These are phyloP conservation scores for Lithophane semibrunnea DNA, from an alignment of 2,888 invertebrate genomes.

Conservation along the genomic window DNA sequence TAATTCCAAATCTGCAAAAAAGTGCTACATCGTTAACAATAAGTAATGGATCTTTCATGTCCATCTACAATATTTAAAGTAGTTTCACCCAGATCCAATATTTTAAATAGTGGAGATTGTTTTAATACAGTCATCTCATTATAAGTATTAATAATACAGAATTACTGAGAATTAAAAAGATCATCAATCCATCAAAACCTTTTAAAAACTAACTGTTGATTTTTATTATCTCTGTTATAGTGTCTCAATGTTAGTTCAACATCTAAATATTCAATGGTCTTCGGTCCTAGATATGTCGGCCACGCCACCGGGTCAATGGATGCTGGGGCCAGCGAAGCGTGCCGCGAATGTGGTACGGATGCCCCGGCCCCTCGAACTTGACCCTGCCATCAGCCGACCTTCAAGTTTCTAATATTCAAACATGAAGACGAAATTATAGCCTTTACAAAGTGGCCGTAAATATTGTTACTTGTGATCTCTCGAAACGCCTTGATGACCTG, in stretches of 20 bases:
- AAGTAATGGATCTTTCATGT: background rate
- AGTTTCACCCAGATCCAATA: slow-evolving; percentile 10
- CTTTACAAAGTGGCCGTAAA: slow-evolving; percentile 42
- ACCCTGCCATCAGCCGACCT: slow-evolving; percentile 65
- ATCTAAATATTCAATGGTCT: slow-evolving; percentile 17
- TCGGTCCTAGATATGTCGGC: slow-evolving; percentile 66
- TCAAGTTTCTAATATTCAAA: slow-evolving; percentile 60
- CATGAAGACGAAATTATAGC: slow-evolving; percentile 55
- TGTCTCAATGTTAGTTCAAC: background rate
- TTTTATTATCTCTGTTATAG: background rate
- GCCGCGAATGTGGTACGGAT: slow-evolving; percentile 71
- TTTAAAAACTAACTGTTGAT: background rate
- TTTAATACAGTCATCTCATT: background rate
- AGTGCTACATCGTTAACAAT: background rate
- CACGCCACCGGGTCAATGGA: slow-evolving; percentile 75
- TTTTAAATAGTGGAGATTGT: background rate
- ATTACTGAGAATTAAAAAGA: background rate
- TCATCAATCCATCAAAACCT: no score
- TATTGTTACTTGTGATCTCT: slow-evolving; percentile 42
- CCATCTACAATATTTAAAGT: background rate
- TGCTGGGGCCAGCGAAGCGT: slow-evolving; percentile 77
- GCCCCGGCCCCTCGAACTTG: slow-evolving; percentile 79
- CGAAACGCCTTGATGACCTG: slow-evolving; percentile 47
- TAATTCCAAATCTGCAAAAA: background rate
- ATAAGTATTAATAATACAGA: background rate